Percentiles rank a stretch among this genome's conserved stretches.
These are phyloP conservation scores for Cerastoderma edule DNA, from an alignment of 2,888 invertebrate genomes.

Conservation along the genomic window DNA sequence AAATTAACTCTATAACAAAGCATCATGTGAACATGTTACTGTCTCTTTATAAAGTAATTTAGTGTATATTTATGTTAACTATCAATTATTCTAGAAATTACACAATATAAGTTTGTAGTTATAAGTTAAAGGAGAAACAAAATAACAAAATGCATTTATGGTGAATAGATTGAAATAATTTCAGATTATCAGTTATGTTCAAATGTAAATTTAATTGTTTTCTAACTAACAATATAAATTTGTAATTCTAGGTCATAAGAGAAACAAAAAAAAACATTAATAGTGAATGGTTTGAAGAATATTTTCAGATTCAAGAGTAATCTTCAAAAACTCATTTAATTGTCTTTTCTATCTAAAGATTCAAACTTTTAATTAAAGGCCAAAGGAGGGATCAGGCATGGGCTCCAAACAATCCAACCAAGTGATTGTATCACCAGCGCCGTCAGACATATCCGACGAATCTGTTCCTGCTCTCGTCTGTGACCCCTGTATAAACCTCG, in stretches of 20 bases:
- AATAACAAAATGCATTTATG: too few relatives aligned
- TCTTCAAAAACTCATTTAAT: neutral
- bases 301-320: neutral
- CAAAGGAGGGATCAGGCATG: neutral
- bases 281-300: neutral
- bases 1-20: too few relatives aligned
- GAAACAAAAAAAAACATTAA: conserved; percentile 2
- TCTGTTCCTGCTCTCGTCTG: conserved; percentile 17
- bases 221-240: neutral
- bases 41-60: too few relatives aligned
- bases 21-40: too few relatives aligned
- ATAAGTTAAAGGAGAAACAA: too few relatives aligned
- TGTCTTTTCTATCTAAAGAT: neutral
- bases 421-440: neutral
- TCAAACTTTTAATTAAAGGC: too few relatives aligned
- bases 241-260: neutral
- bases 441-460: neutral
- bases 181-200: too few relatives aligned
- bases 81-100: too few relatives aligned
- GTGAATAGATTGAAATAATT: too few relatives aligned
- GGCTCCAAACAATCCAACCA: neutral
- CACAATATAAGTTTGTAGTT: too few relatives aligned
- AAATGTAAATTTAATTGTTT: too few relatives aligned
- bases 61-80: too few relatives aligned
- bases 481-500: conserved; percentile 41